These are phyloP conservation scores for Enteromius unitaeniatus DNA, from an alignment of 2,797 vertebrate genomes.

Conservation along the genomic window DNA sequence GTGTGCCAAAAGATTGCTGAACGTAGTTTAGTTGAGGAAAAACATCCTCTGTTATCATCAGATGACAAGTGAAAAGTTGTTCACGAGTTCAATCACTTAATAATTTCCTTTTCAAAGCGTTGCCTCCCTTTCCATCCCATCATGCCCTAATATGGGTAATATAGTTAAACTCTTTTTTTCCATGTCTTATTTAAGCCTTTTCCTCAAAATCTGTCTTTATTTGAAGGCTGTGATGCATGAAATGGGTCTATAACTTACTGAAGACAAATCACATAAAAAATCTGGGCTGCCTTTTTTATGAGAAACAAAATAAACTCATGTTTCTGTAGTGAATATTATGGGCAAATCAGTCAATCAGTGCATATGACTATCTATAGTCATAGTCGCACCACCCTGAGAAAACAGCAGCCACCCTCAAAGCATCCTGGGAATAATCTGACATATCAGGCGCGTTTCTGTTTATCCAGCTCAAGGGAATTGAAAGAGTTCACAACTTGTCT, in stretches of 20 bases:
- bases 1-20: not conserved
- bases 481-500: not conserved
- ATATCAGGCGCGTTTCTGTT: not conserved
- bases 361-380: not conserved
- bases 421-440: slow-evolving; percentile 22
- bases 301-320: slow-evolving; percentile 22
- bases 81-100: slow-evolving; percentile 42
- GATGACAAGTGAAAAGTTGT: slow-evolving; percentile 37
- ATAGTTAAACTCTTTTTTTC: slow-evolving; percentile 39
- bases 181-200: slow-evolving; percentile 6
- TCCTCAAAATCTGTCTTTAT: slow-evolving; percentile 38
- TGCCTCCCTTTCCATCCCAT: slow-evolving; percentile 29
- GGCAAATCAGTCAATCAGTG: not conserved
- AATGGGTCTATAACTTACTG: slow-evolving; percentile 27
- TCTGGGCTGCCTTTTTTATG: slow-evolving; percentile 10
- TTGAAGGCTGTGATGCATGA: slow-evolving; percentile 35
- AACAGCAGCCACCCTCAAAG: slow-evolving; percentile 9
- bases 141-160: slow-evolving; percentile 47
- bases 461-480: not conserved
- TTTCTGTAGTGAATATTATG: slow-evolving; percentile 14
- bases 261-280: slow-evolving; percentile 13
- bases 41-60: slow-evolving; percentile 35
- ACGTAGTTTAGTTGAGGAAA: slow-evolving; percentile 2
- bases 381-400: slow-evolving; percentile 16
- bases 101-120: slow-evolving; percentile 38